Percentiles rank a stretch among this genome's conserved stretches.
phyloP scores from a whole-genome alignment of 2,113 vertebrate genomes.

The Vimba vimba region DNA sequence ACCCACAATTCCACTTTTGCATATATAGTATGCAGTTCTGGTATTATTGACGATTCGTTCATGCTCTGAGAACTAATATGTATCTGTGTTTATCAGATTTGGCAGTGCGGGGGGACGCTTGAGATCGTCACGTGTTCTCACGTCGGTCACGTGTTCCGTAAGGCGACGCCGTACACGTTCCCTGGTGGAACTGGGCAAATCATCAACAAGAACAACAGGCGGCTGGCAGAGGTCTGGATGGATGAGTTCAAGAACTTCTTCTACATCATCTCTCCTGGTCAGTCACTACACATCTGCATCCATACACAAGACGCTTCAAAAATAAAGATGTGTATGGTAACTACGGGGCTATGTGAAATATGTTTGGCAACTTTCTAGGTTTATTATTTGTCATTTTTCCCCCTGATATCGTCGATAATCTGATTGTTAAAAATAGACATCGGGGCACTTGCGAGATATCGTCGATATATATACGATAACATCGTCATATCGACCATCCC shows the following conservation, averaged over 20 bases:
- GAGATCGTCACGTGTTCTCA: constrained; percentile 99
- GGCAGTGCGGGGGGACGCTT: constrained; percentile 96
- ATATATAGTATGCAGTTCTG: neutral
- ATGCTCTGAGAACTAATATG: neutral
- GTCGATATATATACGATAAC: too few relatives aligned
- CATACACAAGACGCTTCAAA: too few relatives aligned
- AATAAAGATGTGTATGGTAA: too few relatives aligned
- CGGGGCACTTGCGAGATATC: too few relatives aligned
- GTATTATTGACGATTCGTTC: neutral
- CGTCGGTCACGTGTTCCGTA: constrained; percentile 97
- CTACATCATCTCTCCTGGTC: constrained; percentile 99
- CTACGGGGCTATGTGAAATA: too few relatives aligned
- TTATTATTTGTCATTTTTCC: too few relatives aligned
- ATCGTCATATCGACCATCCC: too few relatives aligned
- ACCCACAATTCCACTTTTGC: constrained; percentile 5
- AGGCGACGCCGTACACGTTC: constrained; percentile 98
- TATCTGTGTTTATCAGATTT: constrained; percentile 81
- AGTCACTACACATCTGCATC: constrained; percentile 58
- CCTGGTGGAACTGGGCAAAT: constrained; percentile 98
- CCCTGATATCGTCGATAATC: too few relatives aligned
- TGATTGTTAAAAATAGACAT: too few relatives aligned
- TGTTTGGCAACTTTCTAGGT: too few relatives aligned
- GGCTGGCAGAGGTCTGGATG: constrained; percentile 99
- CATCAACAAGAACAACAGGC: constrained; percentile 98
- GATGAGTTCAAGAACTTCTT: constrained; percentile 99